These are phyloP conservation scores for Pipistrellus nathusii DNA, from an alignment of 2,797 vertebrate genomes.

Conservation along the genomic window DNA sequence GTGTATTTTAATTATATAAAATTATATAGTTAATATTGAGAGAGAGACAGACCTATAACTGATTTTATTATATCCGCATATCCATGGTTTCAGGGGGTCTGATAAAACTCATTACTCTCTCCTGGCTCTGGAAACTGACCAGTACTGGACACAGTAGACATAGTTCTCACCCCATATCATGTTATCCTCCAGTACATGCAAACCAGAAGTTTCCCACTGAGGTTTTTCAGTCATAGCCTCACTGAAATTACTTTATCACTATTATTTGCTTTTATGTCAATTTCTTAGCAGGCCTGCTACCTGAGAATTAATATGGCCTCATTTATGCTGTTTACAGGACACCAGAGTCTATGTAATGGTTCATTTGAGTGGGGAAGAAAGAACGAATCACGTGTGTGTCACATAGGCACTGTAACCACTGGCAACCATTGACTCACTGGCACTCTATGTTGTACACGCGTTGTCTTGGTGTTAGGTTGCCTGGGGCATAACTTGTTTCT, in stretches of 20 bases:
- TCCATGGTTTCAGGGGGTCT: background rate
- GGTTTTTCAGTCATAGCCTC: background rate
- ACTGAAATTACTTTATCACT: background rate
- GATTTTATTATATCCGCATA: background rate
- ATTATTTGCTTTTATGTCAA: background rate
- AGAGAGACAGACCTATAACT: background rate
- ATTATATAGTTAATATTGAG: background rate
- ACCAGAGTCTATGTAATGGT: background rate
- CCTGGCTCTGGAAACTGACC: background rate
- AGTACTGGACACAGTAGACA: background rate
- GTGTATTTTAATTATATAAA: background rate
- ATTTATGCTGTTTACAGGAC: background rate
- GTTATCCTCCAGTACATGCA: background rate
- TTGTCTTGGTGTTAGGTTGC: background rate
- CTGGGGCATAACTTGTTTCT: background rate
- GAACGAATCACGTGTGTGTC: background rate
- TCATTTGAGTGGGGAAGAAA: background rate
- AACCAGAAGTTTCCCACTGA: background rate
- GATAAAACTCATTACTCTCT: background rate
- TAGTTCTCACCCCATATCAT: background rate
- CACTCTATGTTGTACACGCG: background rate
- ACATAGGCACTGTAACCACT: background rate
- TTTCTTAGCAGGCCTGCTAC: background rate
- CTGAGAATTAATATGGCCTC: background rate
- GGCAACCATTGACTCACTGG: background rate